phyloP scores from a whole-genome alignment of 2,797 vertebrate species.

The Channa striata region DNA sequence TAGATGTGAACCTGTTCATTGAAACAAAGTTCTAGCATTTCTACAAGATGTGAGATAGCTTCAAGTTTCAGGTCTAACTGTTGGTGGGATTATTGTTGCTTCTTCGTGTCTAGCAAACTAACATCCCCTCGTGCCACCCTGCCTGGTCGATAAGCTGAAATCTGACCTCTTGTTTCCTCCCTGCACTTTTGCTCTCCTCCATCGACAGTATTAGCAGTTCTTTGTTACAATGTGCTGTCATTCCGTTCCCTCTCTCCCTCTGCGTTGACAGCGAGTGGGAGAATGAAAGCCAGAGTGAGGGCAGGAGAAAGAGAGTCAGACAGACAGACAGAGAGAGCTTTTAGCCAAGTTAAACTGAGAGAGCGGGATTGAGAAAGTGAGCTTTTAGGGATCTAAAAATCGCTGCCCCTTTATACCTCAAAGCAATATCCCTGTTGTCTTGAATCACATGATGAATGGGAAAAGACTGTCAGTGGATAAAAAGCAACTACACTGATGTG shows the following conservation, averaged over 20 bases:
- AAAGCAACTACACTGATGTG: constrained; percentile 46
- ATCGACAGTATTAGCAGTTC: constrained; percentile 59
- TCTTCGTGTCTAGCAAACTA: constrained; percentile 51
- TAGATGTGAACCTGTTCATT: not conserved
- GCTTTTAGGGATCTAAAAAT: constrained; percentile 73
- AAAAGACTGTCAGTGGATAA: constrained; percentile 29
- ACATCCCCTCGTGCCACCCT: constrained; percentile 56
- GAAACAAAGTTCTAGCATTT: not conserved
- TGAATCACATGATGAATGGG: constrained; percentile 56
- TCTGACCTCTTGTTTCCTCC: constrained; percentile 71
- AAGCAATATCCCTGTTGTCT: constrained; percentile 59
- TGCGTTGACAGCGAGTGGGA: constrained; percentile 44
- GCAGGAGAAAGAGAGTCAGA: constrained; percentile 3
- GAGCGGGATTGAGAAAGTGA: constrained; percentile 36
- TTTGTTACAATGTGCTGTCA: constrained; percentile 54
- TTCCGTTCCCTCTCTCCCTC: constrained; percentile 42
- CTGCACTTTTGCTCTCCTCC: constrained; percentile 59
- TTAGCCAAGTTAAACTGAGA: constrained; percentile 55
- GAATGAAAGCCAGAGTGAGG: constrained; percentile 26
- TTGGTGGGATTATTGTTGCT: constrained; percentile 39
- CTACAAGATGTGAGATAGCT: not conserved
- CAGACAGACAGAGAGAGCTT: constrained; percentile 34
- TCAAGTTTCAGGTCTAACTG: constrained; percentile 1
- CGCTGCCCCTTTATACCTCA: constrained; percentile 49
- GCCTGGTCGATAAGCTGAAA: constrained; percentile 71